Evolutionary conservation across 1,140 invertebrate genomes (phyloP).

Genomic region (Scaptomyza graminum): DNA sequence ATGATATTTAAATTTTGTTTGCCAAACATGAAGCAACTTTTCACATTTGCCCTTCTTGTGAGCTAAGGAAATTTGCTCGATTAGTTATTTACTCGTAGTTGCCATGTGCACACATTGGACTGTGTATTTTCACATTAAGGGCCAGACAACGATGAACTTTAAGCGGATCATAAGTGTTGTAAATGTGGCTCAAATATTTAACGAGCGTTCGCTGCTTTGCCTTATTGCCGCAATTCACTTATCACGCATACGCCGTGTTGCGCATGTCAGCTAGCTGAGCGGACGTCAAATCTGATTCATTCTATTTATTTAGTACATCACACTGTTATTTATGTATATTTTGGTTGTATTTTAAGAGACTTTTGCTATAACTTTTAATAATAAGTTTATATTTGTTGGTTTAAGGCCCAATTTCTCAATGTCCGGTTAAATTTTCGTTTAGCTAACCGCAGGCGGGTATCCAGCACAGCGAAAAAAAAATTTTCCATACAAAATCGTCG

Average conservation of each 20-base stretch:
- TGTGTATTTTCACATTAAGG: slow-evolving; percentile 11
- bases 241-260: slow-evolving; percentile 46
- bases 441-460: no score
- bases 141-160: slow-evolving; percentile 29
- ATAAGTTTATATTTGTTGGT: no score
- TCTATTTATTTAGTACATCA: slow-evolving; percentile 45
- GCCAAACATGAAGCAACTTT: slow-evolving; percentile 38
- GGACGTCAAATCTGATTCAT: slow-evolving; percentile 32
- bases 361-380: not conserved
- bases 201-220: slow-evolving; percentile 19
- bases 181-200: slow-evolving; percentile 50
- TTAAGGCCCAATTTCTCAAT: no score
- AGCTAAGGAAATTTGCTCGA: slow-evolving; percentile 28
- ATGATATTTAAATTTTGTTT: slow-evolving; percentile 73
- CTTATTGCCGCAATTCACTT: slow-evolving; percentile 42
- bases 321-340: slow-evolving; percentile 40
- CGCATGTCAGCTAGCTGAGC: slow-evolving; percentile 6
- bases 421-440: no score
- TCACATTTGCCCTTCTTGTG: slow-evolving; percentile 11
- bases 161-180: slow-evolving; percentile 38
- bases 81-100: slow-evolving; percentile 31
- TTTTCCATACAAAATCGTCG: no score
- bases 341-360: slow-evolving; percentile 36
- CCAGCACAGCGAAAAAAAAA: no score
- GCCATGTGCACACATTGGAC: slow-evolving; percentile 2